These are phyloP conservation scores for Perizoma flavofasciatum DNA, from an alignment of 2,888 invertebrate genomes.

Conservation along the genomic window DNA sequence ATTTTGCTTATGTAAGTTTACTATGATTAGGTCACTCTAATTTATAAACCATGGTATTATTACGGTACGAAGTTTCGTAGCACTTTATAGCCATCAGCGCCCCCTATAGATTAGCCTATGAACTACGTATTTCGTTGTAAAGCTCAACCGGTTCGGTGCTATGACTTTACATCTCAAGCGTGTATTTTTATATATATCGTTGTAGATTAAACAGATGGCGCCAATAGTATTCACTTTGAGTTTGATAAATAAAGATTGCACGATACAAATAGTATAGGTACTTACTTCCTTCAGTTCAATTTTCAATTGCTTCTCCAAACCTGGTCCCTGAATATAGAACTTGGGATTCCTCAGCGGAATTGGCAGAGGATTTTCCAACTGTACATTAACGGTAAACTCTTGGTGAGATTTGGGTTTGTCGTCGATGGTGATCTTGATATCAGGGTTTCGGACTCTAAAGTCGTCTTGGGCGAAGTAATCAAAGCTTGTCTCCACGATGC, in stretches of 20 bases:
- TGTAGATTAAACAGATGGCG: conserved; percentile 39
- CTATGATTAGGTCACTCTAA: too few species aligned
- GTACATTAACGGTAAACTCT: conserved; percentile 85
- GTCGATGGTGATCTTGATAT: conserved; percentile 89
- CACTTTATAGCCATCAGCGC: conserved; percentile 9
- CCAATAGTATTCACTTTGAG: conserved; percentile 14
- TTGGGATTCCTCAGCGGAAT: conserved; percentile 89
- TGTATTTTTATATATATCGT: conserved; percentile 5
- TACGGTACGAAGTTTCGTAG: conserved; percentile 2
- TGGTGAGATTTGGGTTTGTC: conserved; percentile 79
- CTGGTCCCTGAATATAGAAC: conserved; percentile 93
- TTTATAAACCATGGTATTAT: neutral
- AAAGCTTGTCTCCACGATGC: conserved; percentile 91
- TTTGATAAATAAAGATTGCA: neutral
- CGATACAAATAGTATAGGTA: neutral
- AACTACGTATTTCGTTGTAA: conserved; percentile 5
- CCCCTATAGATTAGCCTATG: conserved; percentile 7
- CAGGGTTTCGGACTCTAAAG: conserved; percentile 94
- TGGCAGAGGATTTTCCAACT: conserved; percentile 92
- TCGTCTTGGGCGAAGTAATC: conserved; percentile 96
- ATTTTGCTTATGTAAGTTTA: neutral
- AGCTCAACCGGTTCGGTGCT: neutral
- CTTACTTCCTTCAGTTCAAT: conserved; percentile 86
- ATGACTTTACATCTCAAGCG: neutral
- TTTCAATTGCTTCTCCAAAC: conserved; percentile 89